Base-by-base conservation (phyloP, 2,888 invertebrate genomes). In the Drosophila paranaensis region DNA sequence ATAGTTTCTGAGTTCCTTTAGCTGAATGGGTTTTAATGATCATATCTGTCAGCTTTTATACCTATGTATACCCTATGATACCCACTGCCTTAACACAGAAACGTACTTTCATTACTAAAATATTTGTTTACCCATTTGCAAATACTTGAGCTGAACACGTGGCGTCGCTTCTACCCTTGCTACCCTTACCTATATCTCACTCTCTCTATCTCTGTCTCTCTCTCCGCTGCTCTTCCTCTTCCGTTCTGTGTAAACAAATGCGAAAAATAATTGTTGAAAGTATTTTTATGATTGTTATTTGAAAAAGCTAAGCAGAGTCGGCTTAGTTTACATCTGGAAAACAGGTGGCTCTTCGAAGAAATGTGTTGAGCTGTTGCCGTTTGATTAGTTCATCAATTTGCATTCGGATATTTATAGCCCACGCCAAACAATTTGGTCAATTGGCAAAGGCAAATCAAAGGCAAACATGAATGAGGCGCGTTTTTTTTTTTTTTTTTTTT, bases 391-490 rank as follows among this genome's bases (percentile, higher is more conserved):
- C 57, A 82, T 88, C 82, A 85, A 88, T 82, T 82, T 82, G 78
- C 81, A 77, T 77, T 39, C 35, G 68, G 56, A 46, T 77, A 80
- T 80, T 80, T 80, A 64, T 77, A 77, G 77, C 77, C 55, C 66
- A 80, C 80, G 77, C 77, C 66, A 71, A 77, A 71, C 67, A 67
- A 77, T 77, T 77, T 67, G 42, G 72, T 80, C 72, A 80, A 80
- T 77, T 77, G 80, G 80, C 77, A 76, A 76, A 79, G 80, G 77
- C 77, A 80, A 77, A 80, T 77, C 81, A 77, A 80, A 77, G 80
- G 77, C 76, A 79, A 48, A 42, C 58, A 65, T 75, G 71, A 60
- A 48, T 60, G 62, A 48, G 56, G n/a, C 68, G 54, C 43, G 67
- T 33, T 45, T 53, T 62, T 33, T 48, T 30, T 58, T 60, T 40